Evolutionary conservation across 2,888 invertebrate species (phyloP).

Genomic region (Scaptomyza reducta): DNA sequence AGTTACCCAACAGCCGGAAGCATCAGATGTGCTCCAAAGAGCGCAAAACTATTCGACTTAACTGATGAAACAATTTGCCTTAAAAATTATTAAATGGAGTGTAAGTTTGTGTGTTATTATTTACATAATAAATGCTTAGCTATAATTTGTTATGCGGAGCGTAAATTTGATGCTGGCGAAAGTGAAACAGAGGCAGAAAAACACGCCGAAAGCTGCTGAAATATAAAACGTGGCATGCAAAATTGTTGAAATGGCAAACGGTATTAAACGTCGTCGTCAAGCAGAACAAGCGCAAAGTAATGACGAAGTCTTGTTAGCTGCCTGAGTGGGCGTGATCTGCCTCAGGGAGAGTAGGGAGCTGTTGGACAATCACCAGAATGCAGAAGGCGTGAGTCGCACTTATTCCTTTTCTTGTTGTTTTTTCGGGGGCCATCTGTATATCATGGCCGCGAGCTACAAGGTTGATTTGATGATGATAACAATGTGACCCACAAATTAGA

Average conservation of each 20-base stretch:
- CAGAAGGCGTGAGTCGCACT: constrained; percentile 19
- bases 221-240: constrained; percentile 1
- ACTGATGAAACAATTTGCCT: no score
- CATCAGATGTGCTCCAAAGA: constrained; percentile 16
- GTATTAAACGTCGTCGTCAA: constrained; percentile 18
- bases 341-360: background rate
- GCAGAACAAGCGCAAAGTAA: constrained; percentile 10
- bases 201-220: constrained; percentile 14
- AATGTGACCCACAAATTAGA: constrained; percentile 12
- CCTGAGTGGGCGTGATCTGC: constrained; percentile 23
- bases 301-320: constrained; percentile 21
- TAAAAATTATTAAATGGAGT: no score
- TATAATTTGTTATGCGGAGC: constrained; percentile 66
- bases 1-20: constrained; percentile 4
- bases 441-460: constrained; percentile 44
- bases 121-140: constrained; percentile 75
- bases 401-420: background rate
- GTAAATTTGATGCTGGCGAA: constrained; percentile 52
- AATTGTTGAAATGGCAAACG: constrained; percentile 21
- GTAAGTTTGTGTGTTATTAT: no score
- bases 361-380: constrained; percentile 13
- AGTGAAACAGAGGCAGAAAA: constrained; percentile 28
- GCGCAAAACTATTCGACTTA: constrained; percentile 55
- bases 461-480: constrained; percentile 61
- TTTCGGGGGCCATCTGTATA: constrained; percentile 55